phyloP scores from a whole-genome alignment of 2,113 vertebrate species.

The Delphinus delphis region DNA sequence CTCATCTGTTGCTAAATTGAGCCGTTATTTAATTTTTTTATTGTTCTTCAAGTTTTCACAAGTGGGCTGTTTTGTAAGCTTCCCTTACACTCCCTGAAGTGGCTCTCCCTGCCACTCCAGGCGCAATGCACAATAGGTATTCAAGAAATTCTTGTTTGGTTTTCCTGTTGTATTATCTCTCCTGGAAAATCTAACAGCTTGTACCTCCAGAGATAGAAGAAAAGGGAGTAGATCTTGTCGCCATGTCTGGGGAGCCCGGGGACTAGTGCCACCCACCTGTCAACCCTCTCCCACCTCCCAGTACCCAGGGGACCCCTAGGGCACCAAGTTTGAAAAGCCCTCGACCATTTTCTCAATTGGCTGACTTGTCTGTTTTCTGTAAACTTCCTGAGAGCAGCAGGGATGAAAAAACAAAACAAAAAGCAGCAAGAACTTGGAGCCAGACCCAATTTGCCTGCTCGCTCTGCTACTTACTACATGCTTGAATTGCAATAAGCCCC shows the following conservation, averaged over 20 bases:
- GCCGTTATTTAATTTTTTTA: not conserved
- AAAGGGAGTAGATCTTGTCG: not conserved
- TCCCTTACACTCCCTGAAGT: not conserved
- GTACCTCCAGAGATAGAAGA: not conserved
- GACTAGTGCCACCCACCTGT: not conserved
- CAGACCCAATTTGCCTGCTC: not conserved
- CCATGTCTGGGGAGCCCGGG: not conserved
- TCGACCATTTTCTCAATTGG: not conserved
- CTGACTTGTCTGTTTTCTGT: not conserved
- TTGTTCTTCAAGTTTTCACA: conserved; percentile 8
- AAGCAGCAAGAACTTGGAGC: not conserved
- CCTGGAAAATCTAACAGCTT: not conserved
- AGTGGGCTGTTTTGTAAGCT: conserved; percentile 30
- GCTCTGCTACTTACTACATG: no score
- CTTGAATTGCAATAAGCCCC: not conserved
- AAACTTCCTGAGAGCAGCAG: not conserved
- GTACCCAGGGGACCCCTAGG: not conserved
- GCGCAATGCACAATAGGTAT: not conserved
- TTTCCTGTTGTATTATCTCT: not conserved
- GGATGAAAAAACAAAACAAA: not conserved
- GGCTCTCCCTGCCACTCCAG: not conserved
- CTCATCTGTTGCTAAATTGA: not conserved
- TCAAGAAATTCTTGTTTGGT: not conserved
- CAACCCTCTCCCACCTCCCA: not conserved
- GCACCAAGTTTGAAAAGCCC: not conserved